Evolutionary conservation across 2,888 invertebrate genomes (phyloP).

Genomic region (Perdita meconis): DNA sequence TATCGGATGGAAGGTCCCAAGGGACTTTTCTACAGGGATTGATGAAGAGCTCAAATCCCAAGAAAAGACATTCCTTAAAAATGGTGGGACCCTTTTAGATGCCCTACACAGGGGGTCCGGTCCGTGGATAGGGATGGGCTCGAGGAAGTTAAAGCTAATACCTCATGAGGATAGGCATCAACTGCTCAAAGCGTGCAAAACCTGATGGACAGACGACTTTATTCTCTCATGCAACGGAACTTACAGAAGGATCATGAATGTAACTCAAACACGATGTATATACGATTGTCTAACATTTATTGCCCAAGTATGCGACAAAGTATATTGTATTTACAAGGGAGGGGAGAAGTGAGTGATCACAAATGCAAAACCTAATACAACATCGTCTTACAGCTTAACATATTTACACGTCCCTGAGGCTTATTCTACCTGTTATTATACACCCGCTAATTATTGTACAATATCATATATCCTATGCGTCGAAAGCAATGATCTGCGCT

Average conservation of each 20-base stretch:
- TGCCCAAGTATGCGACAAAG: constrained; percentile 75
- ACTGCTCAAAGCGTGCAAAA: no score
- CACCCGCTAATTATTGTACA: constrained; percentile 72
- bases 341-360: constrained; percentile 64
- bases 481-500: constrained; percentile 60
- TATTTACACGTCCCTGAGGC: constrained; percentile 81
- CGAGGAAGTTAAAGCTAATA: no score
- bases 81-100: no score
- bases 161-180: no score
- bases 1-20: no score
- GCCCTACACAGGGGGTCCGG: no score
- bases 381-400: constrained; percentile 73
- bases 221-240: no score
- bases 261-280: background rate
- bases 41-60: no score
- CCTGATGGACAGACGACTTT: no score
- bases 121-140: no score
- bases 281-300: constrained; percentile 80
- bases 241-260: background rate
- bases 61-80: no score
- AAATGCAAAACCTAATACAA: constrained; percentile 77
- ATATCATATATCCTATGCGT: constrained; percentile 64
- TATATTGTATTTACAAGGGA: constrained; percentile 77
- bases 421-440: constrained; percentile 73
- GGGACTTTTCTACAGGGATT: no score